Percentiles rank a stretch among this genome's conserved stretches.
Evolutionary conservation across 2,888 invertebrate species (phyloP).

Genomic region (Melieria omissa): DNA sequence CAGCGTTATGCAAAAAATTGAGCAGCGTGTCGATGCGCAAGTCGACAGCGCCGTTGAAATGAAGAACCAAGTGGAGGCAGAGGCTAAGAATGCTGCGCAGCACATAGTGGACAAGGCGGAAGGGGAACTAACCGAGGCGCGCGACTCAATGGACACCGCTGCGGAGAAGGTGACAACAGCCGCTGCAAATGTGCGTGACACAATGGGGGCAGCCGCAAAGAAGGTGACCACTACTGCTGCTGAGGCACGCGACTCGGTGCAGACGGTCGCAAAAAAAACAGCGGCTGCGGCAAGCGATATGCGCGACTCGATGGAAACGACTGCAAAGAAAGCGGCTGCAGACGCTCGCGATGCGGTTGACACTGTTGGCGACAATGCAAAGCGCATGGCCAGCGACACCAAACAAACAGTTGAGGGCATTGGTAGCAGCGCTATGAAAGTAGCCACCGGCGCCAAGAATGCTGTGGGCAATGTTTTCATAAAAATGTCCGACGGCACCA

Average conservation of each 20-base stretch:
- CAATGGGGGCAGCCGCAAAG: conserved; percentile 3
- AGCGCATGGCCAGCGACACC: conserved; percentile 37
- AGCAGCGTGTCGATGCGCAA: conserved; percentile 41
- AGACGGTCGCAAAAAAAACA: conserved; percentile 28
- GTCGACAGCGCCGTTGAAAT: conserved; percentile 19
- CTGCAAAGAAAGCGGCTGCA: conserved; percentile 32
- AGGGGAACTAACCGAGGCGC: not conserved
- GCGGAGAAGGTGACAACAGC: not conserved
- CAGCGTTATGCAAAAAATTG: conserved; percentile 31
- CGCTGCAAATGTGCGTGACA: not conserved
- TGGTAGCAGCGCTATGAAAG: conserved; percentile 27
- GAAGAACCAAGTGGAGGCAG: conserved; percentile 12
- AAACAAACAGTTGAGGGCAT: conserved; percentile 37
- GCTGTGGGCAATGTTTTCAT: conserved; percentile 42
- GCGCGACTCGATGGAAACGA: conserved; percentile 30
- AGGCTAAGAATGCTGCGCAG: conserved; percentile 10
- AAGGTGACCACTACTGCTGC: not conserved
- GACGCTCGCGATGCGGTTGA: conserved; percentile 47
- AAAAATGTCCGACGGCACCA: conserved; percentile 49
- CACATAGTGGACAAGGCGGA: conserved; percentile 3
- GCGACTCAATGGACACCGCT: not conserved
- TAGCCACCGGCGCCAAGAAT: conserved; percentile 31
- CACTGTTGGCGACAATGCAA: conserved; percentile 41
- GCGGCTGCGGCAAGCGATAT: conserved; percentile 14
- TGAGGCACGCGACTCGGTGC: conserved; percentile 29